Percentiles rank a stretch among this genome's conserved stretches.
phyloP scores from a whole-genome alignment of 2,113 vertebrate genomes.

The Jacana jacana region DNA sequence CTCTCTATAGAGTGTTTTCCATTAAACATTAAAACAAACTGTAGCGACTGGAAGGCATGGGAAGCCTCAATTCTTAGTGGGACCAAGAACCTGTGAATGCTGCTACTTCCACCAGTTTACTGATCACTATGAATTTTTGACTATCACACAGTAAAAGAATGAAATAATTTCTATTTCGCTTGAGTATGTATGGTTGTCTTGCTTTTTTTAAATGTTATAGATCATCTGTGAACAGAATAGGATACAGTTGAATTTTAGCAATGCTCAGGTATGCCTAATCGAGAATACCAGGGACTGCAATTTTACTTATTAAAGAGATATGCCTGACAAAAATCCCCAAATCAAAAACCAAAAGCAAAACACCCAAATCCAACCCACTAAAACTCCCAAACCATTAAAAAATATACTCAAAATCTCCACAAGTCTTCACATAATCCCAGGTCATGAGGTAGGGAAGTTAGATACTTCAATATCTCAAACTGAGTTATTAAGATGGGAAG shows the following conservation, averaged over 20 bases:
- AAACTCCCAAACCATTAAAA: not conserved
- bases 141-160: not conserved
- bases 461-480: not conserved
- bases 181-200: not conserved
- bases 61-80: not conserved
- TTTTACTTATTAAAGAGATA: not conserved
- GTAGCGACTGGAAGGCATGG: not conserved
- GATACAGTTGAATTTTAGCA: not conserved
- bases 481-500: not conserved
- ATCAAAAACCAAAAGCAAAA: not conserved
- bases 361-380: not conserved
- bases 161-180: not conserved
- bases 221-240: not conserved
- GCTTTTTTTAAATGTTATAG: not conserved
- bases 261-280: not conserved
- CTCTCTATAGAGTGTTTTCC: not conserved
- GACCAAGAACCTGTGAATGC: not conserved
- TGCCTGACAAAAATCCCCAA: not conserved
- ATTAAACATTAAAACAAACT: not conserved
- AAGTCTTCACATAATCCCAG: not conserved
- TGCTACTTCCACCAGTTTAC: not conserved
- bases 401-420: not conserved
- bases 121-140: not conserved
- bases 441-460: not conserved
- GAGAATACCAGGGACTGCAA: not conserved